phyloP scores from a whole-genome alignment of 2,888 invertebrate species.

The Drosophila mimica region DNA sequence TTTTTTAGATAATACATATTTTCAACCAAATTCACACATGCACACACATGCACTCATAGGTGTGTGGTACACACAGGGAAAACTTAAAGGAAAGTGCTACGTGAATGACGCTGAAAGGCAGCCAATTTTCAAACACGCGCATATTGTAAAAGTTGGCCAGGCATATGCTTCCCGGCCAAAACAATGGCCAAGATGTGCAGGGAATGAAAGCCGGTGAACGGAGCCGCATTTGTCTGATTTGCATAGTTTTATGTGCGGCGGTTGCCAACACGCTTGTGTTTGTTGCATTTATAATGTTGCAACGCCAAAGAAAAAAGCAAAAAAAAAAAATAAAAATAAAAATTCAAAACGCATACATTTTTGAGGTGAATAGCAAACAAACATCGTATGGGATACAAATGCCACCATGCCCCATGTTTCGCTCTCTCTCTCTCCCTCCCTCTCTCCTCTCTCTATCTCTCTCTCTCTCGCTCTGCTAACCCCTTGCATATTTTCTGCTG shows the following conservation, averaged over 20 bases:
- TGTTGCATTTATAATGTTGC: slow-evolving; percentile 76
- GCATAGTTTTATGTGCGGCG: slow-evolving; percentile 66
- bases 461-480: background rate
- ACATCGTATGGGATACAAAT: slow-evolving; percentile 35
- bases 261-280: slow-evolving; percentile 45
- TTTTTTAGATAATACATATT: slow-evolving; percentile 80
- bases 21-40: slow-evolving; percentile 33
- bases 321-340: slow-evolving; percentile 5
- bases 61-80: slow-evolving; percentile 13
- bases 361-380: slow-evolving; percentile 48
- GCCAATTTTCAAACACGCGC: slow-evolving; percentile 65
- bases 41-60: slow-evolving; percentile 20
- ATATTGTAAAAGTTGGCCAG: slow-evolving; percentile 69
- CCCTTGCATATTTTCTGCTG: slow-evolving; percentile 48
- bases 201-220: slow-evolving; percentile 8
- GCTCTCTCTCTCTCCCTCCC: too few species aligned
- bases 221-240: slow-evolving; percentile 64
- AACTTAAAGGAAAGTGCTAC: slow-evolving; percentile 58
- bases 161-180: slow-evolving; percentile 57
- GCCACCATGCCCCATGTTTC: background rate
- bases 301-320: background rate
- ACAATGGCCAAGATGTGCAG: slow-evolving; percentile 52
- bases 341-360: slow-evolving; percentile 72
- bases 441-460: too few species aligned
- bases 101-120: slow-evolving; percentile 51